Percentiles rank a stretch among this genome's conserved stretches.
These are phyloP conservation scores for Drosophila pectinifera DNA, from an alignment of 1,140 invertebrate genomes.

Conservation along the genomic window DNA sequence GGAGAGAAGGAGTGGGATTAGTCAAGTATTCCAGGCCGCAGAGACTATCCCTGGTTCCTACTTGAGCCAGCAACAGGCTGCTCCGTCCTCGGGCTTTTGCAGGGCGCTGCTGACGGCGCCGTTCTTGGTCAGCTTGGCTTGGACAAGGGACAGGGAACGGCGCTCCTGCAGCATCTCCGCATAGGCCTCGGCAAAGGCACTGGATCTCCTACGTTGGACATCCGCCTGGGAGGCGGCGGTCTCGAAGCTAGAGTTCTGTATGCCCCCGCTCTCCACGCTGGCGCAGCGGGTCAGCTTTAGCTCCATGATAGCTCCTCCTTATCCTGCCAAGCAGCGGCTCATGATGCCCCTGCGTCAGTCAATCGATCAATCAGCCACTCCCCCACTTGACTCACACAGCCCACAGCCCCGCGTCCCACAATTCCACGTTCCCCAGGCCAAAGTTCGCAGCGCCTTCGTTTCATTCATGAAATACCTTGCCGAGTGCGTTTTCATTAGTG, in stretches of 20 bases:
- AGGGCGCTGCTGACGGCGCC: conserved; percentile 69
- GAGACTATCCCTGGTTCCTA: conserved; percentile 18
- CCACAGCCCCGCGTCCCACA: background rate
- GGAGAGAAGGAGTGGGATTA: background rate
- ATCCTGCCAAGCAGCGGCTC: conserved; percentile 1
- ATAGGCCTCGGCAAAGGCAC: conserved; percentile 47
- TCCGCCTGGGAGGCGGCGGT: conserved; percentile 4
- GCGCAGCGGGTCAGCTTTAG: conserved; percentile 44
- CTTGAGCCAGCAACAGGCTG: conserved; percentile 50
- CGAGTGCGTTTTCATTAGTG: conserved; percentile 54
- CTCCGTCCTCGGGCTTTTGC: conserved; percentile 32
- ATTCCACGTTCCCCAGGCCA: conserved; percentile 16
- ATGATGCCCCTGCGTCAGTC: conserved; percentile 20
- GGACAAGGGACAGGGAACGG: conserved; percentile 65
- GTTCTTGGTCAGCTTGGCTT: conserved; percentile 74
- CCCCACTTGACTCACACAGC: conserved; percentile 2
- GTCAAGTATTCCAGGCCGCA: background rate
- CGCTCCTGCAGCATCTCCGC: conserved; percentile 54
- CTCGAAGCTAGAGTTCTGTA: conserved; percentile 56
- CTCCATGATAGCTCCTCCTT: conserved; percentile 29
- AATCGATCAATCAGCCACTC: conserved; percentile 31
- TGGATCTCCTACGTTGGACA: conserved; percentile 32
- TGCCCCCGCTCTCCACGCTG: conserved; percentile 46
- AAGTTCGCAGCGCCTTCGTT: conserved; percentile 38
- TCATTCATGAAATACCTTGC: conserved; percentile 56